These are phyloP conservation scores for Leptinotarsa haldemani DNA, from an alignment of 2,888 invertebrate genomes.

Conservation along the genomic window DNA sequence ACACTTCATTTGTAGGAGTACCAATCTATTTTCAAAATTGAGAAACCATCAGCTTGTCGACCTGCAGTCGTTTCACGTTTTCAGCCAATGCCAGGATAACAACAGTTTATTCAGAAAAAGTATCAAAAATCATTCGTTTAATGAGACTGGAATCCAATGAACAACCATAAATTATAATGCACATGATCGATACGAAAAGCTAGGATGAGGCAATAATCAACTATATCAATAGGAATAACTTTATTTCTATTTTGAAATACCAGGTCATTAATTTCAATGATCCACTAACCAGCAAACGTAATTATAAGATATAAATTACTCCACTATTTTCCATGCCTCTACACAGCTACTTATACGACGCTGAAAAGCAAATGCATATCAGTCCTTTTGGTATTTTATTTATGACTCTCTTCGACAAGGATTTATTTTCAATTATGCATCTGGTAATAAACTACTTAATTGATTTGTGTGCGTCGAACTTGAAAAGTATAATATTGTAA, in stretches of 20 bases:
- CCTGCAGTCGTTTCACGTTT: too few species aligned
- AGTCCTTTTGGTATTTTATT: slow-evolving; percentile 1
- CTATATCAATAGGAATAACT: slow-evolving; percentile 12
- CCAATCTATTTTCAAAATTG: neutral
- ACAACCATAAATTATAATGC: neutral
- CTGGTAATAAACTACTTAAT: too few species aligned
- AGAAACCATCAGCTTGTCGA: neutral
- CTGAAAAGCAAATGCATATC: slow-evolving; percentile 14
- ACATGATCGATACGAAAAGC: neutral
- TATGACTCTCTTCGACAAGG: neutral
- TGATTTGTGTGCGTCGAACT: too few species aligned
- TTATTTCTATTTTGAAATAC: slow-evolving; percentile 16
- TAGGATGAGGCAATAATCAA: slow-evolving; percentile 5
- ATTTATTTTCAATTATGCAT: neutral
- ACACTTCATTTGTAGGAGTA: neutral
- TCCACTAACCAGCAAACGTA: slow-evolving; percentile 11
- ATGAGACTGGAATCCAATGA: neutral
- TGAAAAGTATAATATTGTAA: too few species aligned
- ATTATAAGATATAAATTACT: slow-evolving; percentile 19
- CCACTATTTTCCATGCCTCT: neutral
- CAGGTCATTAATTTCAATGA: slow-evolving; percentile 13
- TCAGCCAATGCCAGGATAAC: neutral
- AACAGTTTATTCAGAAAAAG: neutral
- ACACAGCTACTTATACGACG: slow-evolving; percentile 8
- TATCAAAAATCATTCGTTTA: neutral